A percentile compares a stretch with the other conserved stretches of the same genome.
Evolutionary conservation across 2,113 vertebrate genomes (phyloP).

Genomic region (Apus apus): DNA sequence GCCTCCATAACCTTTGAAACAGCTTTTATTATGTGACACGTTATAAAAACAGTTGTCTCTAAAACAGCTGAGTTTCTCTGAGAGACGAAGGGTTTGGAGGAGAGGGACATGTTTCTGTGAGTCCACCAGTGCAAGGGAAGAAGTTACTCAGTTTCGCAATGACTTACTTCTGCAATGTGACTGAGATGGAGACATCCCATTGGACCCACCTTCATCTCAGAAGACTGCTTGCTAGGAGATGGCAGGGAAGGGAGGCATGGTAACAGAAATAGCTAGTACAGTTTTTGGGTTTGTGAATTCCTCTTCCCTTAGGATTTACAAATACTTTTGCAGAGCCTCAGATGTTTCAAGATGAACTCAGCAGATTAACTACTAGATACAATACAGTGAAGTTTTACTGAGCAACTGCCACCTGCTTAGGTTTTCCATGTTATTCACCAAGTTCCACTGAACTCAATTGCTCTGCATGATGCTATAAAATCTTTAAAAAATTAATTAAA

Average conservation of each 20-base stretch:
- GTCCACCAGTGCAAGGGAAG: background rate
- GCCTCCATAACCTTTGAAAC: background rate
- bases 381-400: background rate
- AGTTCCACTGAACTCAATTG: constrained; percentile 3
- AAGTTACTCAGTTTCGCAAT: background rate
- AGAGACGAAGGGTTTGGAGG: background rate
- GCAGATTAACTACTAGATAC: background rate
- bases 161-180: background rate
- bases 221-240: background rate
- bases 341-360: background rate
- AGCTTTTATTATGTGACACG: background rate
- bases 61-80: background rate
- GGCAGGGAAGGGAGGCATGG: background rate
- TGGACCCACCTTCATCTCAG: background rate
- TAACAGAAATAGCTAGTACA: background rate
- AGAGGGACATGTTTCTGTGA: background rate
- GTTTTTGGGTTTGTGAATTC: background rate
- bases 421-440: background rate
- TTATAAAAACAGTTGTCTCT: background rate
- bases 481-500: constrained; percentile 10
- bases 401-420: background rate
- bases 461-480: background rate
- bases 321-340: background rate
- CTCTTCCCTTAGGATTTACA: background rate
- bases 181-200: background rate